A percentile compares a stretch with the other conserved stretches of the same genome.
Conservation (phyloP, 2,888 invertebrate species). For the Tricholauxania praeusta region DNA sequence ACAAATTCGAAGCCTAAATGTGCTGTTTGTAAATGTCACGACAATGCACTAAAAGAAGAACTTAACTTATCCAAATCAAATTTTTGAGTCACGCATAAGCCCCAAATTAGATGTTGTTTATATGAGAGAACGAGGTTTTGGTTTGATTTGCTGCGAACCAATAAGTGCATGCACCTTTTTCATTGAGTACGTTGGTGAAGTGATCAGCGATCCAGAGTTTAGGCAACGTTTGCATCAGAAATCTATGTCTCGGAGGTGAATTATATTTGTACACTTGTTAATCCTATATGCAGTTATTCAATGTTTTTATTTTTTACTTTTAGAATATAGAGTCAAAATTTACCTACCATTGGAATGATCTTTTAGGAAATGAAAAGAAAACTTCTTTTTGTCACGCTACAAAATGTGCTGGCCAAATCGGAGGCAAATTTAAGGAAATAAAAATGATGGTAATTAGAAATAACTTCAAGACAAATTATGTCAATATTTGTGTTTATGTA, state of each 20-base stretch:
- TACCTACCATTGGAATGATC: constrained; percentile 89
- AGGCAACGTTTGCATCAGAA: constrained; percentile 82
- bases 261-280: neutral
- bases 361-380: constrained; percentile 83
- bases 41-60: constrained; percentile 46
- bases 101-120: constrained; percentile 79
- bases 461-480: neutral
- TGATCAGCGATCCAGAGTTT: constrained; percentile 92
- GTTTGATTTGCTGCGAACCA: constrained; percentile 79
- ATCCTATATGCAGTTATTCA: neutral
- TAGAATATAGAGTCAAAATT: constrained; percentile 91
- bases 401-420: constrained; percentile 92
- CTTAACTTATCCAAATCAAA: constrained; percentile 86
- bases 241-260: constrained; percentile 80
- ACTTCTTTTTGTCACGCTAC: constrained; percentile 88
- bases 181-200: constrained; percentile 95
- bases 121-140: constrained; percentile 88
- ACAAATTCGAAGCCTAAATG: constrained; percentile 47
- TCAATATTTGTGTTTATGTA: neutral
- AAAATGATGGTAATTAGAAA: constrained; percentile 49
- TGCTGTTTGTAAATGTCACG: constrained; percentile 47
- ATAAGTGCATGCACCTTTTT: constrained; percentile 88
- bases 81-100: constrained; percentile 86
- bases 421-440: constrained; percentile 77
- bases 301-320: constrained; percentile 34